Conservation (phyloP, 2,113 vertebrate genomes). For the Tilapia sparmanii region DNA sequence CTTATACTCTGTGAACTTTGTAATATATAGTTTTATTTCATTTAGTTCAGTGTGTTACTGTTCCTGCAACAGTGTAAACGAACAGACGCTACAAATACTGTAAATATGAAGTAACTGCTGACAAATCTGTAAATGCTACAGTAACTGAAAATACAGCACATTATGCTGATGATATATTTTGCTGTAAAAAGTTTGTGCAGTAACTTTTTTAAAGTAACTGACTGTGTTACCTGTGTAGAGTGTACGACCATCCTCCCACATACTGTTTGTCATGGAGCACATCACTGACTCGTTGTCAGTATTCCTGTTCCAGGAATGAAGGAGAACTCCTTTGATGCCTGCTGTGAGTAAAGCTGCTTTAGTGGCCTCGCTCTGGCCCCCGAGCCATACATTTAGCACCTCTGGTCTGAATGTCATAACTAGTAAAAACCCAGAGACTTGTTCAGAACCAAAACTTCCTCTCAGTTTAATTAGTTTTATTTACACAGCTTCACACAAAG, state of each 20-base stretch:
- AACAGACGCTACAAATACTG: neutral
- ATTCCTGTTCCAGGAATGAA: fast-evolving
- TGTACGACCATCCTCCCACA: neutral
- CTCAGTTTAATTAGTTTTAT: neutral
- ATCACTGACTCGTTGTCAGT: neutral
- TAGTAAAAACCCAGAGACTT: neutral
- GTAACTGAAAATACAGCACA: neutral
- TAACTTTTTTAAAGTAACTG: neutral
- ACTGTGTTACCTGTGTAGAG: neutral
- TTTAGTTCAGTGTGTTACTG: neutral
- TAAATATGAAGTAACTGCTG: neutral
- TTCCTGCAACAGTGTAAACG: neutral
- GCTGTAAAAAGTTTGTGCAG: neutral
- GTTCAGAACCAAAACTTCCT: neutral
- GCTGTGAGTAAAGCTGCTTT: neutral
- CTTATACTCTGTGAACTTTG: fast-evolving
- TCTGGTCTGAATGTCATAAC: neutral
- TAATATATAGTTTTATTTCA: fast-evolving
- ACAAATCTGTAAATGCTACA: neutral
- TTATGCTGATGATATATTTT: neutral
- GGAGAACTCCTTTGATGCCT: neutral
- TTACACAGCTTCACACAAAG: neutral
- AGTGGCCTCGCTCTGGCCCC: neutral
- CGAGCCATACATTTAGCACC: neutral
- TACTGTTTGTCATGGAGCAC: neutral